Percentiles rank a stretch among this genome's conserved stretches.
Conservation (phyloP, 2,113 vertebrate species). For the Recurvirostra avosetta region DNA sequence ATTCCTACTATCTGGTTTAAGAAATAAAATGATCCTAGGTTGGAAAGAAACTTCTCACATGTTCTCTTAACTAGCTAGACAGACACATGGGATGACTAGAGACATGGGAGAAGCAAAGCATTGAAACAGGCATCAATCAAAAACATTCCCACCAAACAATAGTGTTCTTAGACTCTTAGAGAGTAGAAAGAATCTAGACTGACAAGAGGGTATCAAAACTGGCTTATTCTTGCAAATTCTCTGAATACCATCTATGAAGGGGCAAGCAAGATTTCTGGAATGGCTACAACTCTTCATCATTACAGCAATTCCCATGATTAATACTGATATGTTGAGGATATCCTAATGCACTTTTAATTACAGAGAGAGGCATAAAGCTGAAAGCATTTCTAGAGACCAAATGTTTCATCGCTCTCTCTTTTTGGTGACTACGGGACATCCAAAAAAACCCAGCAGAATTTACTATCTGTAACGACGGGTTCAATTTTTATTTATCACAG, state of each 20-base stretch:
- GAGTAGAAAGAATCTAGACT: not conserved
- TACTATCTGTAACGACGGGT: not conserved
- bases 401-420: not conserved
- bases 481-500: not conserved
- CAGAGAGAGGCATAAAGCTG: not conserved
- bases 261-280: not conserved
- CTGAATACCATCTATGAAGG: not conserved
- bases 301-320: not conserved
- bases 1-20: slow-evolving; percentile 44
- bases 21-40: slow-evolving; percentile 50
- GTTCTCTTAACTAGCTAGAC: not conserved
- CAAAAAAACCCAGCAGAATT: not conserved
- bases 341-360: not conserved
- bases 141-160: not conserved
- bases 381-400: not conserved
- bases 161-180: not conserved
- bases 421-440: not conserved
- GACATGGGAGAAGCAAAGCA: not conserved
- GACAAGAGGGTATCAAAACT: not conserved
- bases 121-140: not conserved
- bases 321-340: not conserved
- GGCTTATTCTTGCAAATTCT: not conserved
- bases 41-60: slow-evolving; percentile 11
- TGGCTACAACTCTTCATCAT: not conserved
- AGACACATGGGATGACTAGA: not conserved